Conservation (phyloP, 2,888 invertebrate genomes). For the Uropetala carovei region DNA sequence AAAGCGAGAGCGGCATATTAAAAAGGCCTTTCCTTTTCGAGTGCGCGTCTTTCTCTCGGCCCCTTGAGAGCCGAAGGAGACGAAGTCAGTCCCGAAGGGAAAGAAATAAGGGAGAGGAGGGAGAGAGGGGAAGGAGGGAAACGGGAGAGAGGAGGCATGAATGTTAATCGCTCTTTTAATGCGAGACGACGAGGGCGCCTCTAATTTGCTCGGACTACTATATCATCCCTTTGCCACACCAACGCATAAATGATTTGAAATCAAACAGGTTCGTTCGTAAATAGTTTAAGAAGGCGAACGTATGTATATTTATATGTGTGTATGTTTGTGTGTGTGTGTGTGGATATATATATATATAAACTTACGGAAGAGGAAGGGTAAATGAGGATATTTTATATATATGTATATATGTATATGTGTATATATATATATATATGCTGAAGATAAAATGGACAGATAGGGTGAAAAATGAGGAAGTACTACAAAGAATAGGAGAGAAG, state of each 20-base stretch:
- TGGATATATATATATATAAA: too few species aligned
- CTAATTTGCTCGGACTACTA: constrained; percentile 52
- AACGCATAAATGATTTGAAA: constrained; percentile 59
- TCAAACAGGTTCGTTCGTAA: constrained; percentile 37
- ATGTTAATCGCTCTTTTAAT: constrained; percentile 61
- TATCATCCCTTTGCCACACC: constrained; percentile 37
- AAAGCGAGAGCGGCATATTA: constrained; percentile 53
- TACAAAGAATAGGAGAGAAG: too few species aligned
- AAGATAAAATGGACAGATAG: too few species aligned
- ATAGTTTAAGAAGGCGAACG: constrained; percentile 41
- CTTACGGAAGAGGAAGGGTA: too few species aligned
- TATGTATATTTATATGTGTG: too few species aligned
- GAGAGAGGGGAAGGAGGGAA: background rate
- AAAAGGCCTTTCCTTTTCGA: constrained; percentile 8
- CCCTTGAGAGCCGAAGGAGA: background rate
- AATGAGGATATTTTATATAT: too few species aligned
- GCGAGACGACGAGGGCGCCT: constrained; percentile 25
- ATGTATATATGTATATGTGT: too few species aligned
- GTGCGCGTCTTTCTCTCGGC: background rate
- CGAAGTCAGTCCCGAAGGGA: background rate
- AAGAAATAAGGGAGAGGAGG: background rate
- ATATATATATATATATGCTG: too few species aligned
- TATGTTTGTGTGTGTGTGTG: too few species aligned
- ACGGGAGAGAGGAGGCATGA: constrained; percentile 12
- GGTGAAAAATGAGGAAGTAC: too few species aligned